These are phyloP conservation scores for Garra rufa DNA, from an alignment of 2,113 vertebrate genomes.

Conservation along the genomic window DNA sequence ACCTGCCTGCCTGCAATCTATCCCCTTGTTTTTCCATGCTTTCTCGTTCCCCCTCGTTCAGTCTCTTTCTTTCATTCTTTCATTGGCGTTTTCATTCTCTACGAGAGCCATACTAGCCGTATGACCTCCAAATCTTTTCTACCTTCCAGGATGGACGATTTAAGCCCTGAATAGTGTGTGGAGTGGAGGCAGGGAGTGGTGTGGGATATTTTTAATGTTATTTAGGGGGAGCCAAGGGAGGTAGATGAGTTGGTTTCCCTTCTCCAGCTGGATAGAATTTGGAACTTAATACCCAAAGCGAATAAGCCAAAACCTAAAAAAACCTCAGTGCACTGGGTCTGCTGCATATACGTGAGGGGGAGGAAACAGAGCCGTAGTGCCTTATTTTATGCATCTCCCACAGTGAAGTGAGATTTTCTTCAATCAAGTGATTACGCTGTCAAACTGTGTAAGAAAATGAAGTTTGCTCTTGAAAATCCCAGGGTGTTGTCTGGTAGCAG, in stretches of 20 bases:
- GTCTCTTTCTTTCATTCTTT: constrained; percentile 39
- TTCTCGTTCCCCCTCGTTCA: constrained; percentile 29
- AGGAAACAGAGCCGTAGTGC: constrained; percentile 67
- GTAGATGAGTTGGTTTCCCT: constrained; percentile 54
- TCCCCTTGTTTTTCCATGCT: constrained; percentile 36
- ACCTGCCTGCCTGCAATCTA: constrained; percentile 73
- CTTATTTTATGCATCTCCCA: constrained; percentile 66
- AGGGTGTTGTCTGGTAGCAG: constrained; percentile 43
- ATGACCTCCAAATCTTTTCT: constrained; percentile 60
- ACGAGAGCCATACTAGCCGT: constrained; percentile 50
- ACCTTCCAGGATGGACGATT: constrained; percentile 59
- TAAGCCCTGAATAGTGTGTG: constrained; percentile 61
- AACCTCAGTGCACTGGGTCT: constrained; percentile 62
- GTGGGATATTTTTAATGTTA: constrained; percentile 36
- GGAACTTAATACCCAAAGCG: constrained; percentile 72
- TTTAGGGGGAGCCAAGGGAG: constrained; percentile 59
- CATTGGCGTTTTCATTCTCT: constrained; percentile 51
- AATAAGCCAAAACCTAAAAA: constrained; percentile 61
- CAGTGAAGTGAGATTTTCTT: constrained; percentile 69
- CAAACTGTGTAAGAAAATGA: constrained; percentile 75
- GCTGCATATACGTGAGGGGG: constrained; percentile 58
- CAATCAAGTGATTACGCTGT: constrained; percentile 70
- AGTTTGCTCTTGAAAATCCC: constrained; percentile 66
- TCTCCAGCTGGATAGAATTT: constrained; percentile 75
- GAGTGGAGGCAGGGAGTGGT: constrained; percentile 45